Conservation (phyloP, 35 echinoderm and acorn worm genomes). For the Nesometra sesokonis region DNA sequence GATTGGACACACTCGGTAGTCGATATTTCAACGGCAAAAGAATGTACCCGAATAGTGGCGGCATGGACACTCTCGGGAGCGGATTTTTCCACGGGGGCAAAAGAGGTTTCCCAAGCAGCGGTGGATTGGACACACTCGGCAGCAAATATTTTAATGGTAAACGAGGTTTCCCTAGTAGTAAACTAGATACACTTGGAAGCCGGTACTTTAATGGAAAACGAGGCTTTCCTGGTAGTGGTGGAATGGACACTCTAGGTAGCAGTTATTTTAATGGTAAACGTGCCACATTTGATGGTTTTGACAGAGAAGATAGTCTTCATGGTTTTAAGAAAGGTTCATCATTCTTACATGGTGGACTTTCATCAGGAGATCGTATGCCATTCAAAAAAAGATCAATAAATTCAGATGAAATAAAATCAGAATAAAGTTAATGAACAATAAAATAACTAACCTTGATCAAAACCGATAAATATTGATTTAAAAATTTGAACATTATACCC, state of each 20-base stretch:
- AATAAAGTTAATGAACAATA: neutral
- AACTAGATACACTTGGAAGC: neutral
- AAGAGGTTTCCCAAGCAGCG: neutral
- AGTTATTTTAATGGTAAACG: neutral
- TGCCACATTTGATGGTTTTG: neutral
- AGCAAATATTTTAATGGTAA: neutral
- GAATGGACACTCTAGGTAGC: neutral
- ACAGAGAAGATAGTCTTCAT: neutral
- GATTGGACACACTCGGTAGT: neutral
- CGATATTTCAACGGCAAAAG: neutral
- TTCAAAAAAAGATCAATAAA: neutral
- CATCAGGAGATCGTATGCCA: neutral
- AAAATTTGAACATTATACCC: no score
- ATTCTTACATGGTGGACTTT: neutral
- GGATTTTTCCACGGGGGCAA: neutral
- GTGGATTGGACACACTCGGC: neutral
- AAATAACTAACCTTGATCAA: neutral
- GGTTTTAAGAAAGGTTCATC: neutral
- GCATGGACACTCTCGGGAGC: neutral
- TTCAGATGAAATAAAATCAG: neutral
- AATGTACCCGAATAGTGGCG: neutral
- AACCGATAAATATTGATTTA: neutral
- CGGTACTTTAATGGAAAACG: neutral
- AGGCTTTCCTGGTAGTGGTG: neutral
- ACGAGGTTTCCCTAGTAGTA: neutral